Conservation (phyloP, 2,888 invertebrate genomes). For the Trachelus iudaicus region DNA sequence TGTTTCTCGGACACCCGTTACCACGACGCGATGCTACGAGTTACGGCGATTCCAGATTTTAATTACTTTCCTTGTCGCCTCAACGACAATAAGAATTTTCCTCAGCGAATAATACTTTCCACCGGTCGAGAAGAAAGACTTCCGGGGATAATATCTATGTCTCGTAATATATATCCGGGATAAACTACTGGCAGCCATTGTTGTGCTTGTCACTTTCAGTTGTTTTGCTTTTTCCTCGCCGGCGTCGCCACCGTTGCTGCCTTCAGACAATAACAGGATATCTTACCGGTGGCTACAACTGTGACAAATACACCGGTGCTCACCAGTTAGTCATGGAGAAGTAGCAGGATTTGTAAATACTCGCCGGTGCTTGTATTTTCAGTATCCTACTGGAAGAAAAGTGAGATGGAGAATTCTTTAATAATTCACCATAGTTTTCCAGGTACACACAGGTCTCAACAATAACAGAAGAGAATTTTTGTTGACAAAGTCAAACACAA, state of each 20-base stretch:
- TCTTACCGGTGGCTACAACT: not conserved
- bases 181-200: constrained; percentile 1
- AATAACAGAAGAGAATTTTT: not conserved
- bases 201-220: not conserved
- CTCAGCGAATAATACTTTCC: not conserved
- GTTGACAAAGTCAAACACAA: not conserved
- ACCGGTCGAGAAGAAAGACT: not conserved
- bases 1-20: not conserved
- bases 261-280: not conserved
- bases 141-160: constrained; percentile 3
- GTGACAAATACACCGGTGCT: not conserved
- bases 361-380: not conserved
- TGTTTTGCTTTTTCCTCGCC: not conserved
- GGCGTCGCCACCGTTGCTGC: not conserved
- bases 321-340: not conserved
- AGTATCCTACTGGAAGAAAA: not conserved
- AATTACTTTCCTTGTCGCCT: not conserved
- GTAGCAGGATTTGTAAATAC: not conserved
- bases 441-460: not conserved
- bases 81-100: not conserved
- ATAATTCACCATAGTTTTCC: not conserved
- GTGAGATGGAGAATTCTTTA: not conserved
- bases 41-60: not conserved
- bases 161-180: constrained; percentile 12
- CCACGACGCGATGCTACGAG: not conserved